phyloP scores from a whole-genome alignment of 1,140 invertebrate genomes.

The Asobara japonica region DNA sequence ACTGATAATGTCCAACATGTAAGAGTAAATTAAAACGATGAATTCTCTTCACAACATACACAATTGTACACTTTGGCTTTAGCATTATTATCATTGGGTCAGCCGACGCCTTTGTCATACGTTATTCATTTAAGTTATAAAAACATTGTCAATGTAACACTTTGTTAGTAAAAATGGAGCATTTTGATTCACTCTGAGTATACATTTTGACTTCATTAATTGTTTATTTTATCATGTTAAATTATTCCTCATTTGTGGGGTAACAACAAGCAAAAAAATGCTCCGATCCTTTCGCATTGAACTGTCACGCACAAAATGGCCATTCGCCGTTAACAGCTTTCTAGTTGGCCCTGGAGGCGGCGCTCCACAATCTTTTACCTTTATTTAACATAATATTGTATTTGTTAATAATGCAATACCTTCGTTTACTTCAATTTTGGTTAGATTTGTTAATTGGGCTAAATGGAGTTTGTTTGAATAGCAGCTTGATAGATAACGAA shows the following conservation, averaged over 20 bases:
- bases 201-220: neutral
- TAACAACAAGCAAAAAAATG: constrained; percentile 22
- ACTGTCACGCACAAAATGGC: constrained; percentile 68
- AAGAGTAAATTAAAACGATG: neutral
- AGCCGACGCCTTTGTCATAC: constrained; percentile 14
- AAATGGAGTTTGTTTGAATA: constrained; percentile 2
- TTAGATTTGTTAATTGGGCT: constrained; percentile 2
- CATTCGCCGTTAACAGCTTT: constrained; percentile 65
- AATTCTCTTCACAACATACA: neutral
- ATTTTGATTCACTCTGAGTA: neutral
- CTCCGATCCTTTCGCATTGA: constrained; percentile 42
- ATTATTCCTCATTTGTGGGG: too few species aligned
- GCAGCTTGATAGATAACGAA: constrained; percentile 16
- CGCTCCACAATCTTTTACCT: constrained; percentile 40
- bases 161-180: neutral
- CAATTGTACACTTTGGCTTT: neutral
- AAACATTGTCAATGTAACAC: neutral
- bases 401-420: neutral
- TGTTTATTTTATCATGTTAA: constrained; percentile 1
- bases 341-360: constrained; percentile 49
- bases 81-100: constrained; percentile 9
- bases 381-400: constrained; percentile 21
- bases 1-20: neutral
- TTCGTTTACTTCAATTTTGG: neutral
- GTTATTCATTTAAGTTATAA: neutral